Evolutionary conservation across 2,888 invertebrate species (phyloP).

Genomic region (Leptodirus hochenwartii): DNA sequence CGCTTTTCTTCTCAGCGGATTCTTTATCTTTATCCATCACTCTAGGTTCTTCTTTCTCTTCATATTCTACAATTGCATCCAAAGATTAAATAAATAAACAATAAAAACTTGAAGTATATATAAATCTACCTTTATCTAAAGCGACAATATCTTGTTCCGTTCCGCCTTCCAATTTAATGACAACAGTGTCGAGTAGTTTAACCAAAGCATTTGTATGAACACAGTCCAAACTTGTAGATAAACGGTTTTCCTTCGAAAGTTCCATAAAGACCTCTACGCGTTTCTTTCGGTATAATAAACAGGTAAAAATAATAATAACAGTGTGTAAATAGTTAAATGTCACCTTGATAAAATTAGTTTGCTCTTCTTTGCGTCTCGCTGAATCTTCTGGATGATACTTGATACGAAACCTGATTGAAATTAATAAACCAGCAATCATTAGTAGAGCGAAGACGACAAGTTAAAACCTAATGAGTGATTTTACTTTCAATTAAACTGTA

Average conservation of each 20-base stretch:
- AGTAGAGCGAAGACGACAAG: no score
- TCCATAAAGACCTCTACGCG: conserved; percentile 81
- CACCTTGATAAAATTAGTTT: conserved; percentile 63
- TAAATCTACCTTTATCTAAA: not conserved
- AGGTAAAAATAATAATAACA: conserved; percentile 8
- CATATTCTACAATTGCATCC: conserved; percentile 6
- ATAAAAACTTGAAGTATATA: conserved; percentile 5
- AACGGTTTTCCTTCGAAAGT: no score
- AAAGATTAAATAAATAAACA: no score
- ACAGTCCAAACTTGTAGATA: conserved; percentile 73
- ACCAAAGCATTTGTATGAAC: conserved; percentile 68
- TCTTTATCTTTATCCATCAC: conserved; percentile 12
- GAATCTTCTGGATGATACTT: conserved; percentile 98
- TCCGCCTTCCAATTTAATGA: conserved; percentile 90
- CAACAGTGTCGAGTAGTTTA: conserved; percentile 84
- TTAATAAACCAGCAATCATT: no score
- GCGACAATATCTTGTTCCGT: conserved; percentile 76
- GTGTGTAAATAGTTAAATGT: conserved; percentile 8
- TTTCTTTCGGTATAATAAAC: conserved; percentile 34
- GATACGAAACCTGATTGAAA: conserved; percentile 99
- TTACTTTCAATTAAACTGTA: no score
- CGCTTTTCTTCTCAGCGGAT: conserved; percentile 24
- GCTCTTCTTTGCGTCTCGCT: conserved; percentile 74
- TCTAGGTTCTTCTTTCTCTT: conserved; percentile 12
- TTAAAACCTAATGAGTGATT: no score